A percentile compares a stretch with the other conserved stretches of the same genome.
Conservation (phyloP, 2,797 vertebrate genomes). For the Betta splendens region DNA sequence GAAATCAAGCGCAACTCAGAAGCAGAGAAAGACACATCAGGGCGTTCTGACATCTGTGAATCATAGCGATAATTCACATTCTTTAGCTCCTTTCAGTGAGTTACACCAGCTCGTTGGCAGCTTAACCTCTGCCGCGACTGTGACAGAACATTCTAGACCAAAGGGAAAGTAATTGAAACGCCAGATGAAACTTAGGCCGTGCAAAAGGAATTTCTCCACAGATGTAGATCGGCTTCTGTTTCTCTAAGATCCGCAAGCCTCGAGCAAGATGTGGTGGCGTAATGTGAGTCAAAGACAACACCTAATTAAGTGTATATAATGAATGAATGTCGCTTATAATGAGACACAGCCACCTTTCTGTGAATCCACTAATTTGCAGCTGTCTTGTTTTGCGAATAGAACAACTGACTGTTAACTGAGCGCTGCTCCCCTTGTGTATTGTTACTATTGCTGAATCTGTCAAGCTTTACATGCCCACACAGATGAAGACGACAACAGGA, state of each 20-base stretch:
- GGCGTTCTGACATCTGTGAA: slow-evolving; percentile 51
- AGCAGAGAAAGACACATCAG: slow-evolving; percentile 40
- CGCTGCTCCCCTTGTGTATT: background rate
- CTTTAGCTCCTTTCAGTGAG: slow-evolving; percentile 37
- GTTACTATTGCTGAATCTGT: background rate
- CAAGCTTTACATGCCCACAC: background rate
- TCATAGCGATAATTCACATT: slow-evolving; percentile 49
- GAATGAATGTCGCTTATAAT: slow-evolving; percentile 11
- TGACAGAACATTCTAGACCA: slow-evolving; percentile 33
- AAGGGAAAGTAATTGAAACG: slow-evolving; percentile 56
- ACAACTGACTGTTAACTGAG: background rate
- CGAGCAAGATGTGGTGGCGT: slow-evolving; percentile 7
- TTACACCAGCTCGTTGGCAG: slow-evolving; percentile 19
- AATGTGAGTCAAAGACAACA: slow-evolving; percentile 33
- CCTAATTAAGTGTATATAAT: slow-evolving; percentile 40
- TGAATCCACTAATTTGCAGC: slow-evolving; percentile 11
- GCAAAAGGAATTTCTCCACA: slow-evolving; percentile 34
- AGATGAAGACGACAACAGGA: background rate
- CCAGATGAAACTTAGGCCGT: slow-evolving; percentile 32
- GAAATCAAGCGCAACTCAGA: slow-evolving; percentile 37
- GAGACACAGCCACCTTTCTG: slow-evolving; percentile 12
- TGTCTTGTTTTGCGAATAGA: background rate
- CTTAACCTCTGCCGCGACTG: slow-evolving; percentile 31
- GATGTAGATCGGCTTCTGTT: slow-evolving; percentile 19
- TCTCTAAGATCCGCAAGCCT: slow-evolving; percentile 30